Base-by-base conservation (phyloP, 2,113 vertebrate genomes). In the Dicaeum eximium region DNA sequence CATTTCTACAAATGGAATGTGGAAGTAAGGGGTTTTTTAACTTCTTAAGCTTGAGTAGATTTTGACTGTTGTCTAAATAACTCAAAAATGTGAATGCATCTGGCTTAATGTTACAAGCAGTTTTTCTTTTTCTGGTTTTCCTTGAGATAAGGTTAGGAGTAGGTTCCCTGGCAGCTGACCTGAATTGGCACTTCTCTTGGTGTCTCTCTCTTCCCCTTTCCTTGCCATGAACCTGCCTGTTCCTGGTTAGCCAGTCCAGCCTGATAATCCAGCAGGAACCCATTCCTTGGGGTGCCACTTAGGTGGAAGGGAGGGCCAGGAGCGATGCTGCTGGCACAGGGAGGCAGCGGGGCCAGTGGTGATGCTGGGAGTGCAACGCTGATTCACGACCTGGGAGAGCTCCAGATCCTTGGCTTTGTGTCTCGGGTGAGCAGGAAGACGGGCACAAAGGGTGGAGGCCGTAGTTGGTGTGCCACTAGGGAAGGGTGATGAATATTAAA, bases 171-270 rank as follows among this genome's bases (percentile, higher is more conserved):
- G 38, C 64, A 62, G 82, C 38, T 74, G 82, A 92, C 80, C 47
- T 93, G 67, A 74, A 78, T 1, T 88, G 80, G 14, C 0, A 0
- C 25, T 88, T 95, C 38, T 48, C 47, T 20, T 28, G 20, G 25
- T 92, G 54, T 35, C 11, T 82, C 10, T 57, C 48, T 82, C 47
- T 80, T 69, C 62, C 51, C 13, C 18, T 86, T 86, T 86, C 56
- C 44, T 83, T 88, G 50, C 6, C 60, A 13, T 21, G 22, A 92
- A 86, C 47, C 80, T 80, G 51, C 38, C 60, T 51, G 22, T 79
- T 97, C 94, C 47, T 86, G 94, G 72, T 88, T 92, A 90, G 51
- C 96, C 82, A 78, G 95, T 96, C 48, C 44, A 93, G 64, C 96
- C 88, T 94, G 96, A 92, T 74, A 73, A 88, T 96, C 92, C 75